These are phyloP conservation scores for Nyctalus aviator DNA, from an alignment of 2,797 vertebrate genomes.

Conservation along the genomic window DNA sequence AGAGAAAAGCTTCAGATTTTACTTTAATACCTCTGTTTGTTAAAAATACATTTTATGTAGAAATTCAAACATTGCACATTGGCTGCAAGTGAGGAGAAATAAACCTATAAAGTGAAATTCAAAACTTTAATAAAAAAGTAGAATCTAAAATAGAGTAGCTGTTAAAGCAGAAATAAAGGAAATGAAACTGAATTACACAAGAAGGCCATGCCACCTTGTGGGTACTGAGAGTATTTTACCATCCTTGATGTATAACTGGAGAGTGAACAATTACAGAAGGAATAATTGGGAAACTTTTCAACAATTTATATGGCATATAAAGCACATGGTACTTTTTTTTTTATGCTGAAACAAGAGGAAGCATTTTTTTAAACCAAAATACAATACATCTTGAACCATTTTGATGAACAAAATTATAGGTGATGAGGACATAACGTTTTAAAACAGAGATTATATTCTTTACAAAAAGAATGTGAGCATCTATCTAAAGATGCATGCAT, in stretches of 20 bases:
- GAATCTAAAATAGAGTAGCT: conserved; percentile 44
- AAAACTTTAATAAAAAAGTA: conserved; percentile 63
- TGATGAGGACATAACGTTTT: neutral
- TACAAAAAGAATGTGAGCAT: conserved; percentile 24
- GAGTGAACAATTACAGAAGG: neutral
- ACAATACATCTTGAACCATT: neutral
- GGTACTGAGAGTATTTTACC: conserved; percentile 60
- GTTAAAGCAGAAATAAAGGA: conserved; percentile 61
- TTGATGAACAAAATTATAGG: neutral
- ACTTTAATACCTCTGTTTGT: neutral
- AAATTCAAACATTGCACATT: neutral
- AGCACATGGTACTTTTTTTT: neutral
- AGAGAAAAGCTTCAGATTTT: neutral
- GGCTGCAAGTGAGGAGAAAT: neutral
- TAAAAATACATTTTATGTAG: neutral
- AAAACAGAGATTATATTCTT: conserved; percentile 46
- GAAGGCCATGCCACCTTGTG: conserved; percentile 71
- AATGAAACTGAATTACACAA: conserved; percentile 62
- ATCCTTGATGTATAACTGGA: neutral
- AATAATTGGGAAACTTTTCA: neutral
- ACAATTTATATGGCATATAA: neutral
- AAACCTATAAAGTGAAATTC: conserved; percentile 63
- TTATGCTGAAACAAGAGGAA: conserved; percentile 7
- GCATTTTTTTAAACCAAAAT: conserved; percentile 28
- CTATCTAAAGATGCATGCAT: neutral